Conservation (phyloP, 2,888 invertebrate species). For the Enchytraeus crypticus region DNA sequence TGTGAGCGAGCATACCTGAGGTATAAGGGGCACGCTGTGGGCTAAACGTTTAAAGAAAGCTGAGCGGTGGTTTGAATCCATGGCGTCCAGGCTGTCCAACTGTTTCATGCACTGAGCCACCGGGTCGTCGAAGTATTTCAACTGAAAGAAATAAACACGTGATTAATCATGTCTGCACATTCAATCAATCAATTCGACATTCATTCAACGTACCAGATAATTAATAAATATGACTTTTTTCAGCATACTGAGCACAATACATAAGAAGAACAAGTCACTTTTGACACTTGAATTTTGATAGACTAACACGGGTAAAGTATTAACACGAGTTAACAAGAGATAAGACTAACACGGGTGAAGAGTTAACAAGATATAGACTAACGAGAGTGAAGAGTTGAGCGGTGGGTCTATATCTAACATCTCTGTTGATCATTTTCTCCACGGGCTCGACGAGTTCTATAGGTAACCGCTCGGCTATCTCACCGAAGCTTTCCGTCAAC, state of each 20-base stretch:
- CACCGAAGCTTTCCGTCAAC: constrained; percentile 73
- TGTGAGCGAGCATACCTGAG: too few relatives aligned
- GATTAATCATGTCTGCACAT: too few relatives aligned
- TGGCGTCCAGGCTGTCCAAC: constrained; percentile 82
- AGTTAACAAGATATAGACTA: constrained; percentile 38
- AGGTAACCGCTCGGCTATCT: constrained; percentile 70
- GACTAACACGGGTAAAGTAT: too few relatives aligned
- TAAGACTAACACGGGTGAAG: too few relatives aligned
- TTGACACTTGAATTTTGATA: too few relatives aligned
- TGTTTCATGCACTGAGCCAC: constrained; percentile 84
- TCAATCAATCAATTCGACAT: too few relatives aligned
- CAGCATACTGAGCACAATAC: too few relatives aligned
- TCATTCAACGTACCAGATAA: too few relatives aligned
- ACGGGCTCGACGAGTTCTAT: constrained; percentile 77
- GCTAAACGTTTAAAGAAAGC: constrained; percentile 78
- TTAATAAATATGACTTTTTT: too few relatives aligned
- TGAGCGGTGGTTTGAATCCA: constrained; percentile 76
- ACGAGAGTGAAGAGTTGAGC: constrained; percentile 86
- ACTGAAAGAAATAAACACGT: too few relatives aligned
- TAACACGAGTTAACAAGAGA: too few relatives aligned
- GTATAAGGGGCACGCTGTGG: constrained; percentile 77
- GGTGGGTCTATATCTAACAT: constrained; percentile 77
- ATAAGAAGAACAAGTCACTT: too few relatives aligned
- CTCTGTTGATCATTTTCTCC: constrained; percentile 67
- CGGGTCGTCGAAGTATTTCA: constrained; percentile 63